Conservation (phyloP, 2,888 invertebrate genomes). For the Epinotia nisella region DNA sequence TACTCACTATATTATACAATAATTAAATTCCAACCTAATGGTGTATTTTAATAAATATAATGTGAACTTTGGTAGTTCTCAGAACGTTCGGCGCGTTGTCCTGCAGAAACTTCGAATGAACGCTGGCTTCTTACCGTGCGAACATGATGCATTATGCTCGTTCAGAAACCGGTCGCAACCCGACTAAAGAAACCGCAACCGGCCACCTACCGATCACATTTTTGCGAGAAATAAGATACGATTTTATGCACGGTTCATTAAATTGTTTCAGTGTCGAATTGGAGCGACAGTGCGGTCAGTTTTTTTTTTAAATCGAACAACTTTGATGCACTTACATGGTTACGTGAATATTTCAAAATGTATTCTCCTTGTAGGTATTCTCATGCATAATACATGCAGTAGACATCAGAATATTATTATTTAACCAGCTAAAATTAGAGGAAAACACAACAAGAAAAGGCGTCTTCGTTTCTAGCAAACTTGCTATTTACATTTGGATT, state of each 20-base stretch:
- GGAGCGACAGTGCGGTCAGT: slow-evolving; percentile 27
- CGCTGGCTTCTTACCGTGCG: not conserved
- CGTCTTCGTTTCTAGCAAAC: no score
- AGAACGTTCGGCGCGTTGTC: not conserved
- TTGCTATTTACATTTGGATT: no score
- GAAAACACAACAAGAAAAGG: no score
- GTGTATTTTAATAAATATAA: no score
- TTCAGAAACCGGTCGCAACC: slow-evolving; percentile 52
- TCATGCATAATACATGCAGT: not conserved
- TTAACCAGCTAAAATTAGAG: no score
- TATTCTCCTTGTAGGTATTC: not conserved
- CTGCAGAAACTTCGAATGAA: slow-evolving; percentile 56
- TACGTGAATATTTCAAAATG: slow-evolving; percentile 15
- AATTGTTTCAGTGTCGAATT: slow-evolving; percentile 45
- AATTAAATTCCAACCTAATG: not conserved
- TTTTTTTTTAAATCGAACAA: slow-evolving; percentile 22
- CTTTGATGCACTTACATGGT: slow-evolving; percentile 33
- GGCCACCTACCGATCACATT: slow-evolving; percentile 62
- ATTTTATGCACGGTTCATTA: slow-evolving; percentile 47
- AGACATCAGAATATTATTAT: not conserved
- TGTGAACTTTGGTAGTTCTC: not conserved
- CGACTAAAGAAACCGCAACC: slow-evolving; percentile 59
- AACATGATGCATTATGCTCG: slow-evolving; percentile 32
- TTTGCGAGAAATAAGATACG: slow-evolving; percentile 74
- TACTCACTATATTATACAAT: not conserved